Evolutionary conservation across 2,888 invertebrate species (phyloP).

Genomic region (Ferdinandea cuprea): DNA sequence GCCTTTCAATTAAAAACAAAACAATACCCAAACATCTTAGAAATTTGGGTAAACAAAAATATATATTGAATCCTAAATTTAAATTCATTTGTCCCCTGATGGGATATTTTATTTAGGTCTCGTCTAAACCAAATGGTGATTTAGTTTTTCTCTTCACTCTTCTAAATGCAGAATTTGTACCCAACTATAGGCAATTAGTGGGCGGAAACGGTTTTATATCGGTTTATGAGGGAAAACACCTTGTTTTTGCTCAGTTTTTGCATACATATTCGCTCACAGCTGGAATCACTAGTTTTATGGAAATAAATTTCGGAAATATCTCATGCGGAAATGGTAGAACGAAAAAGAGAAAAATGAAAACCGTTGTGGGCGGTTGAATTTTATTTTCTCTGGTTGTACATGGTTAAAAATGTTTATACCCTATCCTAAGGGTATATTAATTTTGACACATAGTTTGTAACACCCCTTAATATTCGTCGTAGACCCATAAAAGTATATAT

Average conservation of each 20-base stretch:
- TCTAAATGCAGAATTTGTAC: background rate
- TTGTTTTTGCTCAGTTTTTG: background rate
- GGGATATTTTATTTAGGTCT: conserved; percentile 20
- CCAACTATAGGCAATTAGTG: conserved; percentile 20
- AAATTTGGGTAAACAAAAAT: background rate
- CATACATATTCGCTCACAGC: background rate
- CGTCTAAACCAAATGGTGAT: conserved; percentile 23
- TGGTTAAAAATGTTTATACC: conserved; percentile 29
- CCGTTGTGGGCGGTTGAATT: conserved; percentile 8
- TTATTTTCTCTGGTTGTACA: conserved; percentile 15
- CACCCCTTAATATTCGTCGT: too few species aligned
- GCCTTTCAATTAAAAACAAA: conserved; percentile 33
- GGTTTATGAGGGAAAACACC: background rate
- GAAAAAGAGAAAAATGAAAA: background rate
- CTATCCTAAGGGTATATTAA: background rate
- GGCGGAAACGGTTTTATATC: conserved; percentile 19
- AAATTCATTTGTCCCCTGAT: conserved; percentile 14
- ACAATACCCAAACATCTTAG: background rate
- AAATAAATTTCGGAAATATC: conserved; percentile 32
- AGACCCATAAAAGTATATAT: too few species aligned
- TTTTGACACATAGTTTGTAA: too few species aligned
- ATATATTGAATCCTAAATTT: background rate
- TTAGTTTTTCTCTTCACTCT: conserved; percentile 11
- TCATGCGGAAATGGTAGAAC: conserved; percentile 25
- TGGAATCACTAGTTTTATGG: conserved; percentile 29